These are phyloP conservation scores for Halcyon senegalensis DNA, from an alignment of 2,113 vertebrate species.

Conservation along the genomic window DNA sequence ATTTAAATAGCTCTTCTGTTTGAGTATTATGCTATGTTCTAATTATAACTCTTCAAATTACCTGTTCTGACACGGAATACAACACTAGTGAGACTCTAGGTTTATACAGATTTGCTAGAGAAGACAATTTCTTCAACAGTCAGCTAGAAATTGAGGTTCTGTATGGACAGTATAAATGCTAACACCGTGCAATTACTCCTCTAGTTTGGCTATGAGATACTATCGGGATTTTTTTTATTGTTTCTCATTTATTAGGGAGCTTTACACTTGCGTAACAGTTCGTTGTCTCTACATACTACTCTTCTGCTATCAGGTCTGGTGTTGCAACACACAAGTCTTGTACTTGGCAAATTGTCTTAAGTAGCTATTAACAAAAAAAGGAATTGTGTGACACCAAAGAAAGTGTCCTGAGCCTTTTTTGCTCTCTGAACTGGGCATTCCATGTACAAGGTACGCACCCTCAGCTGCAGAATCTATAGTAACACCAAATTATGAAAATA, in stretches of 20 bases:
- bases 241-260: neutral
- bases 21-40: neutral
- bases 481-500: neutral
- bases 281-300: neutral
- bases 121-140: neutral
- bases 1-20: neutral
- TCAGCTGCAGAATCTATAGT: neutral
- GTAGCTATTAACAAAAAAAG: neutral
- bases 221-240: neutral
- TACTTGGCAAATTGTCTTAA: neutral
- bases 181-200: neutral
- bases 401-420: neutral
- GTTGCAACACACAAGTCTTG: neutral
- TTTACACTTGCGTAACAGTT: neutral
- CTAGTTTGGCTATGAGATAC: neutral
- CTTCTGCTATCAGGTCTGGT: neutral
- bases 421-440: neutral
- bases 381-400: neutral
- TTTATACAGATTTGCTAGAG: neutral
- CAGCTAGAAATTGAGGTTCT: neutral
- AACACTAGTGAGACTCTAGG: neutral
- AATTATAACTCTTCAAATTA: neutral
- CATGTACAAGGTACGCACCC: neutral
- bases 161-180: neutral
- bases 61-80: neutral